Base-by-base conservation (phyloP, 2,113 vertebrate species). In the Tragelaphus buxtoni region DNA sequence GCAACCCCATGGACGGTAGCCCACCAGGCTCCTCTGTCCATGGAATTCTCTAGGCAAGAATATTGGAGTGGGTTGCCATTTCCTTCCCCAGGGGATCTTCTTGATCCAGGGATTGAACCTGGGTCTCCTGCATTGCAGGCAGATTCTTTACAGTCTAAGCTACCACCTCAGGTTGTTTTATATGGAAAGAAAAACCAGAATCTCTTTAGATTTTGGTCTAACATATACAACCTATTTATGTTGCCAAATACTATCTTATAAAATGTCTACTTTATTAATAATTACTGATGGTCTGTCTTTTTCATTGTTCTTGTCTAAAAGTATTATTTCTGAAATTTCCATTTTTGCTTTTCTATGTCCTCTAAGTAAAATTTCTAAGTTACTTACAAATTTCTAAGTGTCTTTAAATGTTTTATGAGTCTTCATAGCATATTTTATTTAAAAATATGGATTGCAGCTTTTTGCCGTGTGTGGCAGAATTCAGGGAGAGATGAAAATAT, bases 401-500 rank as follows among this genome's bases (percentile, higher is more conserved):
- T 61, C 76, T 35, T 83, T 97, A 91, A 97, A 94, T 93, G 32
- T 95, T 96, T 97, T 95, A 96, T 93, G 30, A 63, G 56, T 84
- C 56, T 82, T 96, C 55, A 10, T 61, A 86, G 53, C 45, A 61
- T 60, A 97, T 95, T 96, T 95, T 95, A 90, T 90, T 58, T 79
- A 42, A 90, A 82, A 82, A 92, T 91, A 95, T 95, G 77, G 63
- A 87, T 94, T 89, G 32, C 45, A 61, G 82, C 60, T 89, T 98
- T 88, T 63, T 84, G 61, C 77, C 63, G 12, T 55, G n/a, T 94
- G 55, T 51, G 88, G 51, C 49, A 91, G 85, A 96, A 94, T 91
- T 97, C 82, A 32, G 86, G 92, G 49, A 93, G 77, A 89, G 82
- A 91, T 91, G 88, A 85, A 97, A 96, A 97, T 93, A 91, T 88